A percentile compares a stretch with the other conserved stretches of the same genome.
phyloP scores from a whole-genome alignment of 2,797 vertebrate species.

The Tapirus indicus region DNA sequence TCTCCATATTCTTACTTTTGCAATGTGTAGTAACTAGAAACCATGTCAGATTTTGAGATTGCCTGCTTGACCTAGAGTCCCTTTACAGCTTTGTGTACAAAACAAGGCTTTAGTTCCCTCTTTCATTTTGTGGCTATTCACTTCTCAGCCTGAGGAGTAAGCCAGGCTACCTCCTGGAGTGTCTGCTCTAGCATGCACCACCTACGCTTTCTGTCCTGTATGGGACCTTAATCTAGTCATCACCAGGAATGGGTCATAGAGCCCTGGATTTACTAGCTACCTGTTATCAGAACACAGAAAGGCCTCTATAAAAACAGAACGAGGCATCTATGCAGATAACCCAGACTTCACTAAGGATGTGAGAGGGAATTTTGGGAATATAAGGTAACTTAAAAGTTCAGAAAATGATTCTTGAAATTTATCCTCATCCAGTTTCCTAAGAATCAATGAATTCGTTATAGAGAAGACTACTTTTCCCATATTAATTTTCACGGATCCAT shows the following conservation, averaged over 20 bases:
- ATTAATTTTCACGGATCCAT: conserved; percentile 8
- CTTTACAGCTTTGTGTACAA: conserved; percentile 16
- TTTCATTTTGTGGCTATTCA: background rate
- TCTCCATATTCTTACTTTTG: conserved; percentile 53
- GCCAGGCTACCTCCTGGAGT: background rate
- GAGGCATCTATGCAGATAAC: background rate
- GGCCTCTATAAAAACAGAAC: background rate
- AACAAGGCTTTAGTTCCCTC: background rate
- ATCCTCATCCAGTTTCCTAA: conserved; percentile 40
- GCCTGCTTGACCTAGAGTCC: background rate
- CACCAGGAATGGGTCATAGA: conserved; percentile 39
- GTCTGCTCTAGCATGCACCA: no score
- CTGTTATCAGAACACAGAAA: background rate
- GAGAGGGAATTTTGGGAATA: background rate
- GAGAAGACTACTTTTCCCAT: background rate
- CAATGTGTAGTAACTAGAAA: background rate
- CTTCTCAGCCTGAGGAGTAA: background rate
- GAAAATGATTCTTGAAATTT: conserved; percentile 30
- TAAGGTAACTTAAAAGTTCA: background rate
- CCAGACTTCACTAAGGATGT: background rate
- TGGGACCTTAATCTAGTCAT: background rate
- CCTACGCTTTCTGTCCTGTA: background rate
- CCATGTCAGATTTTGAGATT: background rate
- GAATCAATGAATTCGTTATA: background rate
- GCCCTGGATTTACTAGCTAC: background rate